Percentiles rank a stretch among this genome's conserved stretches.
These are phyloP conservation scores for Epistrophella euchroma DNA, from an alignment of 2,888 invertebrate species.

Conservation along the genomic window DNA sequence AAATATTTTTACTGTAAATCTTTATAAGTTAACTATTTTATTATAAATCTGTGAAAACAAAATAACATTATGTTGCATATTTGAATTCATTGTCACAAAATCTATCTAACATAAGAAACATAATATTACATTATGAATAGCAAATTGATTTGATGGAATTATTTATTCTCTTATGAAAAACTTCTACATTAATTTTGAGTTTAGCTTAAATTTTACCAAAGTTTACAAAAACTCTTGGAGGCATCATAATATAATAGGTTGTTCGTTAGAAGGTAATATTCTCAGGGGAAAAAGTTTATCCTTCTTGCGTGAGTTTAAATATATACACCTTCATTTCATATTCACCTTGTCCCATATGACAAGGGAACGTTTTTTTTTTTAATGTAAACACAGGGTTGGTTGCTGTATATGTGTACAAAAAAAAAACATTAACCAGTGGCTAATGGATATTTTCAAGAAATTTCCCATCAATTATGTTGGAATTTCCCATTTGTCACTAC, in stretches of 20 bases:
- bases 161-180: constrained; percentile 26
- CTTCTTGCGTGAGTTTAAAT: constrained; percentile 1
- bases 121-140: background rate
- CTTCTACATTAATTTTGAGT: background rate
- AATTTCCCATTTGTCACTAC: background rate
- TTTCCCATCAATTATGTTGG: background rate
- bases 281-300: constrained; percentile 31
- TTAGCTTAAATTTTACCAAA: background rate
- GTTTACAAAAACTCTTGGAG: constrained; percentile 9
- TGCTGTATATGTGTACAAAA: background rate
- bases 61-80: constrained; percentile 37
- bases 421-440: background rate
- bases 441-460: background rate
- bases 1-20: too few species aligned
- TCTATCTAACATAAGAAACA: background rate
- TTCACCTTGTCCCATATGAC: background rate
- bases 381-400: background rate
- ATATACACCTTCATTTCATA: background rate
- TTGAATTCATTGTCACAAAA: constrained; percentile 21
- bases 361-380: background rate
- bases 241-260: constrained; percentile 29
- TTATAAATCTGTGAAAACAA: constrained; percentile 4
- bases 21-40: too few species aligned
- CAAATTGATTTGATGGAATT: constrained; percentile 54
- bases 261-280: constrained; percentile 36